Evolutionary conservation across 2,797 vertebrate genomes (phyloP).

Genomic region (Chaunax sp.): DNA sequence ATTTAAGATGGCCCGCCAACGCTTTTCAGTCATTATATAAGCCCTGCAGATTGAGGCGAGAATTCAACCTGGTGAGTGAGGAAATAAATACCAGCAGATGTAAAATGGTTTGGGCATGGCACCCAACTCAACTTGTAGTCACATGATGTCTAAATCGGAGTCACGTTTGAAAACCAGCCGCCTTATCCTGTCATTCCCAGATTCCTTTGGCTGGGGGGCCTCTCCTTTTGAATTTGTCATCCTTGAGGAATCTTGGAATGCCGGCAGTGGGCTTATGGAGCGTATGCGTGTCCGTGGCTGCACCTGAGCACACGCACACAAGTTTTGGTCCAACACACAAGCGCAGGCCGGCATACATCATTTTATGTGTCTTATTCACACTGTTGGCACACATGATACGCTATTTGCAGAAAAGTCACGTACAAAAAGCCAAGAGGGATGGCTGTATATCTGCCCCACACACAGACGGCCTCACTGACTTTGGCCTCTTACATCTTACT

Average conservation of each 20-base stretch:
- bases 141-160: conserved; percentile 68
- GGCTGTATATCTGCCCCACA: conserved; percentile 36
- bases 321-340: conserved; percentile 1
- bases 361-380: conserved; percentile 48
- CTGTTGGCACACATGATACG: conserved; percentile 45
- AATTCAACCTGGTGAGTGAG: conserved; percentile 13
- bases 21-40: conserved; percentile 32
- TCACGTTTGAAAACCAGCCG: conserved; percentile 54
- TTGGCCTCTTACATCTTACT: conserved; percentile 49
- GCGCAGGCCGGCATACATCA: conserved; percentile 23
- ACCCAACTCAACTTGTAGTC: conserved; percentile 44
- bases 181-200: conserved; percentile 58
- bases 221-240: conserved; percentile 61
- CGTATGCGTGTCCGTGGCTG: conserved; percentile 34
- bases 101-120: conserved; percentile 49
- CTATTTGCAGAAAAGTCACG: conserved; percentile 53
- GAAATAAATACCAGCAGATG: conserved; percentile 36
- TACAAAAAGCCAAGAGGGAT: conserved; percentile 32
- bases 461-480: conserved; percentile 47
- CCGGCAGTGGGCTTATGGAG: conserved; percentile 31
- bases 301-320: conserved; percentile 46
- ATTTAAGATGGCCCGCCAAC: conserved; percentile 29
- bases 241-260: conserved; percentile 67
- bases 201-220: conserved; percentile 56
- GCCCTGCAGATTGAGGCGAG: conserved; percentile 26